These are phyloP conservation scores for Etheostoma perlongum DNA, from an alignment of 2,797 vertebrate species.

Conservation along the genomic window DNA sequence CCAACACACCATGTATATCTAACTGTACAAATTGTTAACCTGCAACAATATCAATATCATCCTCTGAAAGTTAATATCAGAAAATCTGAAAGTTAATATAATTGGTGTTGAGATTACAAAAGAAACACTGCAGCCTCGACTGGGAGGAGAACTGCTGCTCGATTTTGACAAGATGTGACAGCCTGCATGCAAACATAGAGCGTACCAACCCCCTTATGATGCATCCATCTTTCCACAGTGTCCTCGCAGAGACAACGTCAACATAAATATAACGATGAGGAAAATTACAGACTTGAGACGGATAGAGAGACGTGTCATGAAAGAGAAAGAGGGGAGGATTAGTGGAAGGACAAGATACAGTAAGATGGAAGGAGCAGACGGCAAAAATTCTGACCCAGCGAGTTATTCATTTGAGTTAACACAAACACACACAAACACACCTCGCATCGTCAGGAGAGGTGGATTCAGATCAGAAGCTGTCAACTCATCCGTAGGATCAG, in stretches of 20 bases:
- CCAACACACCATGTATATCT: accelerated
- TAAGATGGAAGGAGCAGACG: constrained; percentile 8
- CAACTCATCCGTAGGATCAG: background rate
- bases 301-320: constrained; percentile 28
- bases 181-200: background rate
- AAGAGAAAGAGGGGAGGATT: constrained; percentile 43
- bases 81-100: background rate
- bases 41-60: background rate
- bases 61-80: background rate
- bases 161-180: constrained; percentile 44
- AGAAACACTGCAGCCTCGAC: constrained; percentile 3
- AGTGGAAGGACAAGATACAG: constrained; percentile 17
- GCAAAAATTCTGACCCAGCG: background rate
- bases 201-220: constrained; percentile 2
- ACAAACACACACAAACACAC: constrained; percentile 9
- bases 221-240: constrained; percentile 19
- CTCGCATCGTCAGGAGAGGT: background rate
- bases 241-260: constrained; percentile 8
- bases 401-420: constrained; percentile 46
- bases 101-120: constrained; percentile 8
- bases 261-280: constrained; percentile 3
- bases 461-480: background rate
- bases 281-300: constrained; percentile 33
- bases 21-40: no score
- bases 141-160: constrained; percentile 16